phyloP scores from a whole-genome alignment of 2,113 vertebrate species.

The Hippocampus barbouri region DNA sequence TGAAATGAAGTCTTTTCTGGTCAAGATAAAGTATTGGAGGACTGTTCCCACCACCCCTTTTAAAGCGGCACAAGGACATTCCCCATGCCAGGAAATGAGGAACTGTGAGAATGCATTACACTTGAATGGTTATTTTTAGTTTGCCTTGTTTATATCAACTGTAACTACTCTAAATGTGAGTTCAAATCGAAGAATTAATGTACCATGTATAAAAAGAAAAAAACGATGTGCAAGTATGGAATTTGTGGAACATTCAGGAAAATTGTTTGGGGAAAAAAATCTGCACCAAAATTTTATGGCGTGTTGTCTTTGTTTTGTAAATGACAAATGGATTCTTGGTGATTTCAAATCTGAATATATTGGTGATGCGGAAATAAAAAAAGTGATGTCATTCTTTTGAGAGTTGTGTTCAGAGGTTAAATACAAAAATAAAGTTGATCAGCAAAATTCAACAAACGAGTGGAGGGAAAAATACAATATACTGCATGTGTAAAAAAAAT shows the following conservation, averaged over 20 bases:
- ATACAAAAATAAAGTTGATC: no score
- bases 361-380: constrained; percentile 66
- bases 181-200: constrained; percentile 68
- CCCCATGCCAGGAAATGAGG: constrained; percentile 29
- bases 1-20: constrained; percentile 15
- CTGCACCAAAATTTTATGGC: constrained; percentile 45
- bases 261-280: constrained; percentile 24
- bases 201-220: constrained; percentile 77
- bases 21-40: constrained; percentile 17
- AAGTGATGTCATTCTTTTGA: constrained; percentile 74
- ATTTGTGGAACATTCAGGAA: constrained; percentile 71
- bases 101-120: constrained; percentile 31
- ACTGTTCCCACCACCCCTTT: constrained; percentile 5
- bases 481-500: no score
- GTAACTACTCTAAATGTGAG: constrained; percentile 58
- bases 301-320: constrained; percentile 78
- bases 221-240: constrained; percentile 82
- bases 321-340: constrained; percentile 69
- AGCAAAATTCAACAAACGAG: no score
- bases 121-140: constrained; percentile 27
- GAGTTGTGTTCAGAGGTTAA: no score
- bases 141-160: not conserved
- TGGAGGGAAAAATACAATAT: no score
- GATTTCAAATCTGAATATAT: constrained; percentile 70
- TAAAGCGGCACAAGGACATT: not conserved